Evolutionary conservation across 2,888 invertebrate species (phyloP), one percentile per base, ranked within the genome.

Genomic region (Falcaria lacertinaria): DNA sequence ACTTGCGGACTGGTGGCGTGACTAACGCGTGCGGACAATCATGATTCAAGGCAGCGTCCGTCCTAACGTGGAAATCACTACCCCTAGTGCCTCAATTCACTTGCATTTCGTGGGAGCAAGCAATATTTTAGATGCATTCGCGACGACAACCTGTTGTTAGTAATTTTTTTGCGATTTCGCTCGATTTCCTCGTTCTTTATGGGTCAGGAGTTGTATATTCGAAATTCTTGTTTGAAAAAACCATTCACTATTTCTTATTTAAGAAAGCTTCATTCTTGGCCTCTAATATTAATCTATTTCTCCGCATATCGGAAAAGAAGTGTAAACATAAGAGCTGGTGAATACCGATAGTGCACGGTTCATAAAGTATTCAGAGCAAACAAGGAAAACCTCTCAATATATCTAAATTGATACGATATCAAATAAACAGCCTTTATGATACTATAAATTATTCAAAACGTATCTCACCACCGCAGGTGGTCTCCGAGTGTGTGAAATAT

Each of bases 1-100:
- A 11, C 11, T 11, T 51, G 56, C 49, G 57, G 54, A 50, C 47
- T 50, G 60, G 63, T 63, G 72, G 74, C 80, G 74, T 78, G 80
- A 82, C 78, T 77, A 81, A 81, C 67, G 62, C 62, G 57, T 58
- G 54, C 50, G 44, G 44, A 74, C 70, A 73, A 75, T 80, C 74
- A 71, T 70, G 72, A 76, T 74, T 73, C 76, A 71, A 76, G 72
- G 72, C 69, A 66, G 58, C 65, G 54, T 63, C 38, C 32, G 40
- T 43, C 47, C 47, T 43, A 48, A 41, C 47, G n/a, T n/a, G n/a
- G n/a, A n/a, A 47, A 45, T 46, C 7, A 38, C 44, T 39, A 48
- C 43, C 48, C 50, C 59, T 45, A 55, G 62, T 68, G 59, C 62
- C 65, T 66, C 56, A 67, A 63, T 68, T 66, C 53, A 8, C 34